Conservation (phyloP, 2,888 invertebrate genomes). For the Xylophagus ater region DNA sequence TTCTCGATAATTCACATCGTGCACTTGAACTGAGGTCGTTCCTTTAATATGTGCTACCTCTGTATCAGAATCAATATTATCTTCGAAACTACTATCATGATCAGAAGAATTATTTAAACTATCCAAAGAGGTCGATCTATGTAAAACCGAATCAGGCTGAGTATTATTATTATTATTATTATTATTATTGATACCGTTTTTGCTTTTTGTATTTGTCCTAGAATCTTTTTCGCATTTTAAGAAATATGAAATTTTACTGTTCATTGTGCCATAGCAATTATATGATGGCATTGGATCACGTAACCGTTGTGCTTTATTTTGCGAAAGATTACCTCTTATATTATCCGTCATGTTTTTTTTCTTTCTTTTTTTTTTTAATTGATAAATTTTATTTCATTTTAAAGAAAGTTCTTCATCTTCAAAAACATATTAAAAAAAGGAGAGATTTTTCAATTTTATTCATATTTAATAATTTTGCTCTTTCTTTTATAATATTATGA, state of each 20-base stretch:
- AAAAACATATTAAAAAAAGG: too few relatives aligned
- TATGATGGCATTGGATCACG: constrained; percentile 35
- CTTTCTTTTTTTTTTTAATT: too few relatives aligned
- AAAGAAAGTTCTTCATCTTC: too few relatives aligned
- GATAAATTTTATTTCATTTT: too few relatives aligned
- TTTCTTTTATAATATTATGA: too few relatives aligned
- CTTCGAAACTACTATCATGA: constrained; percentile 49
- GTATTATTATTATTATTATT: constrained; percentile 18
- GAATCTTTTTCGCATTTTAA: constrained; percentile 18
- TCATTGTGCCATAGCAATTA: constrained; percentile 33
- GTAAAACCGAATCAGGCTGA: too few relatives aligned
- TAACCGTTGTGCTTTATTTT: constrained; percentile 16
- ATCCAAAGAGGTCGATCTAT: constrained; percentile 48
- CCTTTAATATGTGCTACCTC: constrained; percentile 45
- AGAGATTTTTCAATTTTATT: too few relatives aligned
- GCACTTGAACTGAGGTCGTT: constrained; percentile 34
- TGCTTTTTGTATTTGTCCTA: constrained; percentile 17
- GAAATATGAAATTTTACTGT: not conserved
- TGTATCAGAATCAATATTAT: constrained; percentile 54
- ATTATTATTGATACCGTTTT: constrained; percentile 10
- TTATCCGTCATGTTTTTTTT: constrained; percentile 30
- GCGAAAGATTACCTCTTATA: constrained; percentile 19
- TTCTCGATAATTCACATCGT: constrained; percentile 20
- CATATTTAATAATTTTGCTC: too few relatives aligned
- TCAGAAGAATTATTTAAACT: constrained; percentile 59